phyloP scores from a whole-genome alignment of 2,113 vertebrate genomes.

The Elgaria multicarinata region DNA sequence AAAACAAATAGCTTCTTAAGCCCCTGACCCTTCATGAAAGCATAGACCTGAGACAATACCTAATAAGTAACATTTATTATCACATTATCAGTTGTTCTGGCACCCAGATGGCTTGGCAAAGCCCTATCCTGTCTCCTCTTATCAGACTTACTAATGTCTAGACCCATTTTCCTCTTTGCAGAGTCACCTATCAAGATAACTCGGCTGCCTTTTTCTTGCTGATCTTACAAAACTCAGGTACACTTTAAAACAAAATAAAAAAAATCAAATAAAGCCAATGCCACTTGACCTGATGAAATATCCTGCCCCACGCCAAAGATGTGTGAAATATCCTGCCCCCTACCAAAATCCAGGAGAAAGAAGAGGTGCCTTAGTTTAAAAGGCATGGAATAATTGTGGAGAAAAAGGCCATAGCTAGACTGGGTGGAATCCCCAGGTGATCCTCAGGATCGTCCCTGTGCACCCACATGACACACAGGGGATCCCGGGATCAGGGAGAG shows the following conservation, averaged over 20 bases:
- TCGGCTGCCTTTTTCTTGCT: slow-evolving; percentile 22
- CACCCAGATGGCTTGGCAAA: slow-evolving; percentile 14
- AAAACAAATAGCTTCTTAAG: slow-evolving; percentile 53
- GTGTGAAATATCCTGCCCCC: background rate
- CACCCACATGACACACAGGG: too few relatives aligned
- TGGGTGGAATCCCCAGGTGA: too few relatives aligned
- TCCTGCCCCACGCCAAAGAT: background rate
- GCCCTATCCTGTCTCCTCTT: slow-evolving; percentile 44
- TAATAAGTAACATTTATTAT: slow-evolving; percentile 56
- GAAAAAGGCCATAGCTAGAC: too few relatives aligned
- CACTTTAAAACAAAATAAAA: slow-evolving; percentile 1
- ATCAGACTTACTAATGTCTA: slow-evolving; percentile 39
- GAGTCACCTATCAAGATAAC: slow-evolving; percentile 29
- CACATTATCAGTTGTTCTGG: slow-evolving; percentile 43
- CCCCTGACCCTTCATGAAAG: slow-evolving; percentile 39
- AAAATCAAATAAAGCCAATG: slow-evolving; percentile 21
- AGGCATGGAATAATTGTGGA: background rate
- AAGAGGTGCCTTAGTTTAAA: background rate
- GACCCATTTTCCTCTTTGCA: background rate
- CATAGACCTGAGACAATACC: slow-evolving; percentile 24
- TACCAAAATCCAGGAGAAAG: background rate
- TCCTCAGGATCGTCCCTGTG: too few relatives aligned
- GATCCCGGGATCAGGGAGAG: too few relatives aligned
- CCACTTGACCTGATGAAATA: background rate
- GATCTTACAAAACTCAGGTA: slow-evolving; percentile 2